phyloP scores from a whole-genome alignment of 2,888 invertebrate genomes.

The Quadriops clusia region DNA sequence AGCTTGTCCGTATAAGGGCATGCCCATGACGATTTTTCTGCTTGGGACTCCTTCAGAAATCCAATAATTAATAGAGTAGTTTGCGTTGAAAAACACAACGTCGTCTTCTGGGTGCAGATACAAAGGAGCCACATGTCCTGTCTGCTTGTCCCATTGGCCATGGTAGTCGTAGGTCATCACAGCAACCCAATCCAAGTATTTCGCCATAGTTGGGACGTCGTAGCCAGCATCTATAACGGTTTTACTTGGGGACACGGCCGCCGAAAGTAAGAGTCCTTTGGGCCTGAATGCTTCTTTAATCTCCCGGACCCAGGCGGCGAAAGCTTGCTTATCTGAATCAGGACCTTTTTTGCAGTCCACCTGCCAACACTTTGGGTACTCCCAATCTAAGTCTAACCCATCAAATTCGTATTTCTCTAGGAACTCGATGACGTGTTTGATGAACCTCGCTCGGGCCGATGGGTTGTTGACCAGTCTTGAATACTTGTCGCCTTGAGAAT shows the following conservation, averaged over 20 bases:
- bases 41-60: conserved; percentile 72
- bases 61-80: conserved; percentile 84
- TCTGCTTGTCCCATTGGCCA: conserved; percentile 86
- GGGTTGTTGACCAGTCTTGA: conserved; percentile 71
- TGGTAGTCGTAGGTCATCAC: conserved; percentile 90
- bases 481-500: conserved; percentile 83
- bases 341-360: conserved; percentile 79
- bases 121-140: conserved; percentile 80
- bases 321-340: conserved; percentile 69
- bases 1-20: conserved; percentile 81
- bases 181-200: conserved; percentile 77
- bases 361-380: conserved; percentile 86
- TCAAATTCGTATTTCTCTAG: conserved; percentile 74
- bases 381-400: conserved; percentile 93
- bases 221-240: conserved; percentile 77
- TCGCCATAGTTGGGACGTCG: conserved; percentile 62
- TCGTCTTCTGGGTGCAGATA: conserved; percentile 75
- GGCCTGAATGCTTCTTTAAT: conserved; percentile 43
- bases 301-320: conserved; percentile 62
- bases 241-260: conserved; percentile 82
- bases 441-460: conserved; percentile 58
- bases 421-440: conserved; percentile 62
- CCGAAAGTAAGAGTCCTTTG: conserved; percentile 52
- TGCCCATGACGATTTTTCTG: conserved; percentile 74
- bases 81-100: conserved; percentile 70